Base-by-base conservation (phyloP, 2,113 vertebrate genomes). In the Podilymbus podiceps region DNA sequence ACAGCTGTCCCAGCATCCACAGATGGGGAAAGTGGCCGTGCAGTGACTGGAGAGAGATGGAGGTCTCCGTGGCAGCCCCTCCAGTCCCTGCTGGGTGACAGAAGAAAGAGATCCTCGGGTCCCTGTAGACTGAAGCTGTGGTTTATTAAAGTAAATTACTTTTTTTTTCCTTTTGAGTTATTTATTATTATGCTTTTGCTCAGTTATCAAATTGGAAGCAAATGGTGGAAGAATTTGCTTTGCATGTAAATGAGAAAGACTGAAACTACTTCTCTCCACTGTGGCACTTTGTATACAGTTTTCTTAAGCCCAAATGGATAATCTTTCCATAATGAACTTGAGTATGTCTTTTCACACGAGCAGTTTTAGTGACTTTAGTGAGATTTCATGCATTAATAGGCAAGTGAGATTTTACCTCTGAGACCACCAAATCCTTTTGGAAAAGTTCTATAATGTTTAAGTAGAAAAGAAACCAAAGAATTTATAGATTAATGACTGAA, bases 341-440 rank as follows among this genome's bases (percentile, higher is more conserved):
- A 75, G 80, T 78, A 56, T 89, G 79, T 71, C 76, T 96, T 91
- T 90, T 93, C 93, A 88, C 86, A 72, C 2, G 46, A 95, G 92
- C 49, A 56, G 89, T 87, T 97, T 85, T 77, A 82, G 35, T 76
- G 80, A 91, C 66, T 95, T 93, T 5, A 95, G 90, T 77, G 90
- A 95, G 88, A 91, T 88, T 92, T 93, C 88, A 71, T 94, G 83
- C 79, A 46, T 93, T 92, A 89, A 79, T 64, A 93, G 55, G 49
- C 25, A 7, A 93, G 86, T 0, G 1, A 73, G 69, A 97, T 95
- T 96, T 96, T 92, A 92, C 91, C 89, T 94, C 50, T 33, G 95
- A 96, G 95, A 97, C 74, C 35, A 91, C 84, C 94, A 89, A 93
- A 89, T 89, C 92, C 86, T 94, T 91, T 85, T 66, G 92, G 93